Percentiles rank a stretch among this genome's conserved stretches.
Conservation (phyloP, 2,113 vertebrate genomes). For the Thermophis baileyi region DNA sequence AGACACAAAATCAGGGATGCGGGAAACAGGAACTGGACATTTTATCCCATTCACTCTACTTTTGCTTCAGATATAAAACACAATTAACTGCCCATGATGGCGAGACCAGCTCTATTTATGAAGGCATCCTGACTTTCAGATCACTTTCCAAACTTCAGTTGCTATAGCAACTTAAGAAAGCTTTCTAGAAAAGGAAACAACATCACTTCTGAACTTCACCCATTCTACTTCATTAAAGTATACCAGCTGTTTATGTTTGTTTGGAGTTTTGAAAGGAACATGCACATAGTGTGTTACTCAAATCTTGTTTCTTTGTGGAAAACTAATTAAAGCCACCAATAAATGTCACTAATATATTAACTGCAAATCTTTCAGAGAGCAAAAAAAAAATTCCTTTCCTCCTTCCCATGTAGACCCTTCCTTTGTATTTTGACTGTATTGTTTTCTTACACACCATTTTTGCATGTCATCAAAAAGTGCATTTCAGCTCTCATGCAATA, state of each 20-base stretch:
- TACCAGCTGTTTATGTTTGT: slow-evolving; percentile 13
- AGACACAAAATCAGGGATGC: background rate
- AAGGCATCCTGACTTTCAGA: slow-evolving; percentile 16
- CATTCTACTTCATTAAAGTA: slow-evolving; percentile 6
- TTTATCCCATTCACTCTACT: background rate
- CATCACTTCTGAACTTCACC: slow-evolving; percentile 43
- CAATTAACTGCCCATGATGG: background rate
- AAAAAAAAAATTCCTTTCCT: background rate
- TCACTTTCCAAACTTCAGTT: slow-evolving; percentile 24
- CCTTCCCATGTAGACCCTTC: background rate
- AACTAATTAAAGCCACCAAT: background rate
- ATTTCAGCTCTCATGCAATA: background rate
- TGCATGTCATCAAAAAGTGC: background rate
- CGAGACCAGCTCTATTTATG: background rate
- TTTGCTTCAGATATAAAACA: background rate
- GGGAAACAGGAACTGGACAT: background rate
- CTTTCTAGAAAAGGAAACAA: slow-evolving; percentile 34
- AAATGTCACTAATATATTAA: background rate
- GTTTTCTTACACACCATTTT: background rate
- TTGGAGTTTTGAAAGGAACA: background rate
- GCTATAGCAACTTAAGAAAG: slow-evolving; percentile 45
- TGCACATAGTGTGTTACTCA: background rate
- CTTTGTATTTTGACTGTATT: background rate
- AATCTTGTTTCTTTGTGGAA: background rate
- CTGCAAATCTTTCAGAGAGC: background rate